Conservation (phyloP, 2,797 vertebrate species). For the Fundulus diaphanus region DNA sequence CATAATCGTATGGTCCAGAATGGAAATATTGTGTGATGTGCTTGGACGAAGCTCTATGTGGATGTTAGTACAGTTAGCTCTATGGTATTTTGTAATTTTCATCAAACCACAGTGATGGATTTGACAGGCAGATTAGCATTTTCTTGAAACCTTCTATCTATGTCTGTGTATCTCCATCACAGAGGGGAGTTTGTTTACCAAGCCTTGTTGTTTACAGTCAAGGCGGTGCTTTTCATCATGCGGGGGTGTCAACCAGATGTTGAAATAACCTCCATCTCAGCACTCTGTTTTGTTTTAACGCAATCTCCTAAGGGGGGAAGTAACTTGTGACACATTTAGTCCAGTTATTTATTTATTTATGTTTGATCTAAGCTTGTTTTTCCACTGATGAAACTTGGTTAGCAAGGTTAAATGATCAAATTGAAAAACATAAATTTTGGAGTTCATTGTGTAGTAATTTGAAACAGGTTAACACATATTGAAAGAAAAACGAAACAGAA, state of each 20-base stretch:
- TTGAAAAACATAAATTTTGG: conserved; percentile 1
- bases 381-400: conserved; percentile 4
- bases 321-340: conserved; percentile 24
- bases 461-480: conserved; percentile 7
- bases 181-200: conserved; percentile 35
- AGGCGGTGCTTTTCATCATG: conserved; percentile 20
- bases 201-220: conserved; percentile 43
- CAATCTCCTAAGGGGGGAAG: conserved; percentile 14
- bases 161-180: background rate
- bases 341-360: conserved; percentile 9
- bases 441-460: conserved; percentile 16
- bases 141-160: background rate
- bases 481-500: background rate
- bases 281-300: conserved; percentile 34
- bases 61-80: background rate
- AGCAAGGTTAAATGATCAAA: conserved; percentile 13
- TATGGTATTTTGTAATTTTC: background rate
- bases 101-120: conserved; percentile 14
- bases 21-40: background rate
- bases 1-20: background rate
- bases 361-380: conserved; percentile 17
- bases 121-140: conserved; percentile 8
- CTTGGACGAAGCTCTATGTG: background rate
- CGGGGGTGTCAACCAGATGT: conserved; percentile 61
- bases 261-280: conserved; percentile 39